Base-by-base conservation (phyloP, 2,797 vertebrate genomes). In the Lutjanus campechanus region DNA sequence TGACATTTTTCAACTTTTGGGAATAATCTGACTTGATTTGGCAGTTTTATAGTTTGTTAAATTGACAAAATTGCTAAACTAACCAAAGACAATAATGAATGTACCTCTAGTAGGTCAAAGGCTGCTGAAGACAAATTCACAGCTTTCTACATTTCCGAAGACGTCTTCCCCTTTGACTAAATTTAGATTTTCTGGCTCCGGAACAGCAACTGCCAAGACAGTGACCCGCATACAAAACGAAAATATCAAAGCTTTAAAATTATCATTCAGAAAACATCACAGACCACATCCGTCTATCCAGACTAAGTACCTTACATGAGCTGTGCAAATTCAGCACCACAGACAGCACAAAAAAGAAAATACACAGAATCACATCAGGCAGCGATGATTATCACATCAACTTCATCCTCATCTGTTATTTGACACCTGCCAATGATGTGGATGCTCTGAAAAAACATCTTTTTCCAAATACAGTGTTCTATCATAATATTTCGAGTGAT, bases 281-380 rank as follows among this genome's bases (percentile, higher is more conserved):
- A 63, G n/a, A 51, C 55, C 59, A 4, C 5, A n/a, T 15, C 46
- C 60, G n/a, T 54, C 15, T 63, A 43, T 63, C 63, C 22, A 44
- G 51, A n/a, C 19, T 58, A 15, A 13, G 40, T 82, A 66, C 40
- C 15, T 16, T 19, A 1, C 2, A 49, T 6, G 20, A 5, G 11
- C 10, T 79, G 40, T 8, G 54, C 8, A 1, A 69, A 36, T 36
- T 86, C 89, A 92, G 89, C 67, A 91, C 91, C 78, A 81, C 3
- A 46, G 89, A 79, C 88, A 90, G 88, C 73, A 1, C 25, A 67
- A 66, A 22, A 22, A 41, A 9, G 11, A 65, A 50, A 8, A 1
- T 22, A 12, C n/a, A 76, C 3, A 43, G 16, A 50, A 36, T 10
- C 70, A 51, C 51, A 58, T n/a, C 29, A 74, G 41, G 16, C 7